Base-by-base conservation (phyloP, 2,797 vertebrate species). In the Liparis tanakae region DNA sequence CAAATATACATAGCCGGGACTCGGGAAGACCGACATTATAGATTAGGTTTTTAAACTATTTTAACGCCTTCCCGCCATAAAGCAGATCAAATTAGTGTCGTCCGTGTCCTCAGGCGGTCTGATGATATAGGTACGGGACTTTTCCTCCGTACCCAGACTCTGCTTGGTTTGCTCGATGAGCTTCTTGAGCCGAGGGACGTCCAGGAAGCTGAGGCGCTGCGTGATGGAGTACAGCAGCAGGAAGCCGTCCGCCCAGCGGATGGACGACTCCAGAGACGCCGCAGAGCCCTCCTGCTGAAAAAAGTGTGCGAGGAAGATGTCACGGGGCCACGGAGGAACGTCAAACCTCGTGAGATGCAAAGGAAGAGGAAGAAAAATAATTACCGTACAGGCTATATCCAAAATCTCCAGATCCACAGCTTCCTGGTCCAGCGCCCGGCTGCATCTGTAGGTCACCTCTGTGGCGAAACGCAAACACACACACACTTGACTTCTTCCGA, bases 161-260 rank as follows among this genome's bases (percentile, higher is more conserved):
- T 93, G 91, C 70, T 94, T 94, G 83, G 90, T 89, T 59, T 93
- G 91, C 68, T 95, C 94, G 18, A 95, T 91, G 76, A 93, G 88
- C 10, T 82, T 91, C 83, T 95, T 95, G 70, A 95, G 86, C 6
- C 14, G 76, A 0, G 91, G 84, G 34, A 95, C 86, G n/a, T 93
- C 92, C 81, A 89, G 82, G 80, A 95, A 95, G 84, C 90, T 93
- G 82, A 69, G 74, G 48, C 91, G 91, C 1, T 95, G 93, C 0
- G 89, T 95, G 85, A 95, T 87, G 33, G 94, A 94, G 88, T 95
- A 95, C 41, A 95, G 88, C 53, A 95, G 89, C 37, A 95, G 90
- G 80, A 95, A 94, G 2, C 94, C 93, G 6, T 95, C 93, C 0
- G 93, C 94, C 94, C 94, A 95, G 85, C 89, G 88, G 74, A 95